Conservation (phyloP, 2,797 vertebrate genomes). For the Rhincodon typus region DNA sequence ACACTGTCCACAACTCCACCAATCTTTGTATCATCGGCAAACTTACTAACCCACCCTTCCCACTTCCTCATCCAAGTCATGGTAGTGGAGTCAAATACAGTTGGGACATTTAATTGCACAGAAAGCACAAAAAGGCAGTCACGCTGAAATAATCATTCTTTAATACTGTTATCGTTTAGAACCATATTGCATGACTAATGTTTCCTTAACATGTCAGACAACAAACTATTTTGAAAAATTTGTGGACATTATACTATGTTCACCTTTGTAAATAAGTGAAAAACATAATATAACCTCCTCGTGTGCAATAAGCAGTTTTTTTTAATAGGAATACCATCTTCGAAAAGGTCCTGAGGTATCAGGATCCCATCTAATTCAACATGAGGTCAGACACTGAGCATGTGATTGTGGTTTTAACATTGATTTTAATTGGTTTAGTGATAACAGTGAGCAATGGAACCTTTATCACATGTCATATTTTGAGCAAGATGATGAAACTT, state of each 20-base stretch:
- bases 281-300: neutral
- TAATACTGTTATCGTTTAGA: neutral
- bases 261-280: neutral
- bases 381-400: too few relatives aligned
- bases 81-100: too few relatives aligned
- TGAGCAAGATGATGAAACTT: neutral
- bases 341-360: neutral
- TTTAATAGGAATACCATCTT: neutral
- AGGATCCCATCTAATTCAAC: neutral
- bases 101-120: neutral
- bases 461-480: neutral
- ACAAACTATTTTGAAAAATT: neutral
- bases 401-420: neutral
- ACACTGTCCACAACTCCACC: too few relatives aligned
- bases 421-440: neutral
- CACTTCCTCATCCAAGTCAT: too few relatives aligned
- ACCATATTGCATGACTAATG: neutral
- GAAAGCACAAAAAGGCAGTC: neutral
- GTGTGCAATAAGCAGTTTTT: neutral
- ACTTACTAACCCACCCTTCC: too few relatives aligned
- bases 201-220: neutral
- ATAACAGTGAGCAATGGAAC: neutral
- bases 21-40: too few relatives aligned
- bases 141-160: neutral
- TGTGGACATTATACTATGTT: neutral